Percentiles rank a stretch among this genome's conserved stretches.
These are phyloP conservation scores for Colius striatus DNA, from an alignment of 2,113 vertebrate genomes.

Conservation along the genomic window DNA sequence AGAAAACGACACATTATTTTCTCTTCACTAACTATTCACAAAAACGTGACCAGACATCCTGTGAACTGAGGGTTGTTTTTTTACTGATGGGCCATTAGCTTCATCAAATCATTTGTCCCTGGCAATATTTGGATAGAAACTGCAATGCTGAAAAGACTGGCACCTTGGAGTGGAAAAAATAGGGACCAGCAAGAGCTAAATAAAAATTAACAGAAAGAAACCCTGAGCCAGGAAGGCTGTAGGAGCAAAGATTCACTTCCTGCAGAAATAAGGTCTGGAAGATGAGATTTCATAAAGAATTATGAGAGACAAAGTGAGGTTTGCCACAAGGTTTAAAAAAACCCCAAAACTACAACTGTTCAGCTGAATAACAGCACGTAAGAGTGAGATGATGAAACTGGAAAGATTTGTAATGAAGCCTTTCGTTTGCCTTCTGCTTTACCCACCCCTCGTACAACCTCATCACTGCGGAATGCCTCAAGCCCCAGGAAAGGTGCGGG, in stretches of 20 bases:
- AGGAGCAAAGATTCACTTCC: not conserved
- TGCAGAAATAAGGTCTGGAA: not conserved
- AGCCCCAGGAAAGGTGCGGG: not conserved
- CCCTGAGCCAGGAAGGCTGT: not conserved
- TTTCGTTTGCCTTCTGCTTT: not conserved
- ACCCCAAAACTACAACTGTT: not conserved
- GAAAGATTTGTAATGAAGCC: not conserved
- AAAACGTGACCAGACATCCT: not conserved
- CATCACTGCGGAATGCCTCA: not conserved
- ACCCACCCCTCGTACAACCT: not conserved
- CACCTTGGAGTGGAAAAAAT: not conserved
- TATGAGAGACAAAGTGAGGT: not conserved
- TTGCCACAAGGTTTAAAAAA: not conserved
- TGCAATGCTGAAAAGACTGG: not conserved
- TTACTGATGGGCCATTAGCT: not conserved
- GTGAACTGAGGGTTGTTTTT: not conserved
- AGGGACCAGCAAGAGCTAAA: not conserved
- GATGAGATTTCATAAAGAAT: not conserved
- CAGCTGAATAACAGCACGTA: not conserved
- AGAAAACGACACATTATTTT: not conserved
- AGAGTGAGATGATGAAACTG: accelerated
- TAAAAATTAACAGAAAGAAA: not conserved
- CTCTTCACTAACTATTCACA: not conserved
- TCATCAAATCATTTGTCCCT: not conserved
- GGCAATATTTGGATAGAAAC: not conserved